Conservation (phyloP, 2,888 invertebrate genomes). For the Timema podura region DNA sequence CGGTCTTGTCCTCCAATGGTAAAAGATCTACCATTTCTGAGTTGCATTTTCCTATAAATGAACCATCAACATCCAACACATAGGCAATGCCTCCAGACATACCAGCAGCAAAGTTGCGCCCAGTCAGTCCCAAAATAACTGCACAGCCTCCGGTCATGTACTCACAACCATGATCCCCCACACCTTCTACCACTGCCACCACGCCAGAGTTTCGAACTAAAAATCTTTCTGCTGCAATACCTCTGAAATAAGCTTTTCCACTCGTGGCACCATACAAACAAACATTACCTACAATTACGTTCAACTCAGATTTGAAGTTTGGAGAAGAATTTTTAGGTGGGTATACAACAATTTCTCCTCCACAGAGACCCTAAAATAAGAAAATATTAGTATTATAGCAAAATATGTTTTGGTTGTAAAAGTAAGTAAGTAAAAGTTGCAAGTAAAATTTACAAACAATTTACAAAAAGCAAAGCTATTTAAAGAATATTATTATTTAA, state of each 20-base stretch:
- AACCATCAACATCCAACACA: conserved; percentile 84
- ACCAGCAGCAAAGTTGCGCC: conserved; percentile 97
- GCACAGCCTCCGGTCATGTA: conserved; percentile 97
- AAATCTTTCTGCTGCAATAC: conserved; percentile 97
- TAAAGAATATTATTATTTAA: background rate
- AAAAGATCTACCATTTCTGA: conserved; percentile 92
- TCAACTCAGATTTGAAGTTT: conserved; percentile 81
- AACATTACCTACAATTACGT: conserved; percentile 97
- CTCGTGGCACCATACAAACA: conserved; percentile 96
- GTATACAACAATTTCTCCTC: conserved; percentile 88
- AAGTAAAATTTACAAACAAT: background rate
- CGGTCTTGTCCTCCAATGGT: conserved; percentile 71
- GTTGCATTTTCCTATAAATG: conserved; percentile 85
- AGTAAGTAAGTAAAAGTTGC: background rate
- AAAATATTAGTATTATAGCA: conserved; percentile 4
- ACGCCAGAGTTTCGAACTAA: conserved; percentile 98
- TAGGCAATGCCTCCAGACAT: conserved; percentile 98
- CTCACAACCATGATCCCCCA: conserved; percentile 99
- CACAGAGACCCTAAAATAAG: conserved; percentile 71
- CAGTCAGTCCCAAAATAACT: conserved; percentile 89
- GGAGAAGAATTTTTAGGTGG: conserved; percentile 77
- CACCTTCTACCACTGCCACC: conserved; percentile 92
- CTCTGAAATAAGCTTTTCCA: conserved; percentile 89
- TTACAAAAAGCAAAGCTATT: background rate
- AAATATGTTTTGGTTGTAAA: conserved; percentile 16